phyloP scores from a whole-genome alignment of 2,888 invertebrate genomes.

The Papilio gigon region DNA sequence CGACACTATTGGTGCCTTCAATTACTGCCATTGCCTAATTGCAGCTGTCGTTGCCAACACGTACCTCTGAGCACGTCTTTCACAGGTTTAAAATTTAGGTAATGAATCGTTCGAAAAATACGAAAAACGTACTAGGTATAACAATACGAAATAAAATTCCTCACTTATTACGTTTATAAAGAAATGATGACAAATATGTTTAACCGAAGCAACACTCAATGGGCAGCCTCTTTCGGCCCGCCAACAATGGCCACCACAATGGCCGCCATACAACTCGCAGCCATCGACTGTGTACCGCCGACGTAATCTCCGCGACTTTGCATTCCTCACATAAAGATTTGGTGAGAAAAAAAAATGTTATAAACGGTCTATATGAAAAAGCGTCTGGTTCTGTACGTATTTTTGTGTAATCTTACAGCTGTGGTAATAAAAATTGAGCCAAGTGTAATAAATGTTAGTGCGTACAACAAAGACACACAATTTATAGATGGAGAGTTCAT shows the following conservation, averaged over 20 bases:
- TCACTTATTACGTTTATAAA: not conserved
- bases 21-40: no score
- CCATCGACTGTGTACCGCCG: constrained; percentile 47
- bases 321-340: constrained; percentile 75
- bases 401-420: no score
- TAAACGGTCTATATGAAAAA: constrained; percentile 42
- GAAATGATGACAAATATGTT: constrained; percentile 43
- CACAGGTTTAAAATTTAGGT: no score
- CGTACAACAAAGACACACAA: no score
- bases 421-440: no score
- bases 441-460: no score
- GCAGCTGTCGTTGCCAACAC: no score
- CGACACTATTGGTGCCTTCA: not conserved
- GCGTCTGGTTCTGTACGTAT: constrained; percentile 51
- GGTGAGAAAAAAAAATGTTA: constrained; percentile 57
- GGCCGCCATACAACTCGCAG: constrained; percentile 40
- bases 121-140: no score
- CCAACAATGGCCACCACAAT: constrained; percentile 43
- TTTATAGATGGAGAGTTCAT: no score
- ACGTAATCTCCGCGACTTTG: constrained; percentile 69
- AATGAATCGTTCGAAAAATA: no score
- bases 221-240: constrained; percentile 32
- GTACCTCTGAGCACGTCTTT: no score
- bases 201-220: constrained; percentile 1
- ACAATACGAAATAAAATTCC: not conserved